Evolutionary conservation across 2,797 vertebrate species (phyloP).

Genomic region (Sarcophilus harrisii): DNA sequence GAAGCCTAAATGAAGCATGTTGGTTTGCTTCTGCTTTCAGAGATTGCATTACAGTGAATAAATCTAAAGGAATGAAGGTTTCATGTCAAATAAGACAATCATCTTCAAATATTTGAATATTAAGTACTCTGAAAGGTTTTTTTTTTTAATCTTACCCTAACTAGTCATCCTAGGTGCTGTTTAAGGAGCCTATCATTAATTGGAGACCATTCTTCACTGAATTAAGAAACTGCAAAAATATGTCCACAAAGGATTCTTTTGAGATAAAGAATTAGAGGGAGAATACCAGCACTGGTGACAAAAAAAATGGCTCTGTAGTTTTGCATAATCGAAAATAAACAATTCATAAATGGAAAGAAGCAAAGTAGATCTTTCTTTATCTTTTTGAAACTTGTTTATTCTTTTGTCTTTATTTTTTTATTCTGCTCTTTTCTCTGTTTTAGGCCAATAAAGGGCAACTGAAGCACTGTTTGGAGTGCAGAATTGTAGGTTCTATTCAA

Average conservation of each 20-base stretch:
- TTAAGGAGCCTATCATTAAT: slow-evolving; percentile 34
- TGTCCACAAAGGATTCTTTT: slow-evolving; percentile 51
- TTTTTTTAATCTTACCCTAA: slow-evolving; percentile 16
- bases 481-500: neutral
- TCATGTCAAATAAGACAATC: slow-evolving; percentile 49
- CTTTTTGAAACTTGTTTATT: slow-evolving; percentile 21
- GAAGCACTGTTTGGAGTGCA: neutral
- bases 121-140: slow-evolving; percentile 33
- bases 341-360: slow-evolving; percentile 25
- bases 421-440: slow-evolving; percentile 38
- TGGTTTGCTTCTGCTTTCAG: slow-evolving; percentile 21
- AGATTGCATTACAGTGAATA: slow-evolving; percentile 7
- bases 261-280: slow-evolving; percentile 34
- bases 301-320: slow-evolving; percentile 32
- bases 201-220: neutral
- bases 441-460: slow-evolving; percentile 8
- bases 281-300: slow-evolving; percentile 21
- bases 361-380: slow-evolving; percentile 27
- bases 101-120: slow-evolving; percentile 62
- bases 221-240: slow-evolving; percentile 56
- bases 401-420: slow-evolving; percentile 51
- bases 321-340: slow-evolving; percentile 17
- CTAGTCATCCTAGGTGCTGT: slow-evolving; percentile 34
- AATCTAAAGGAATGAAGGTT: slow-evolving; percentile 58
- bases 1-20: slow-evolving; percentile 27